Evolutionary conservation across 2,113 vertebrate species (phyloP).

Genomic region (Macroglossus sobrinus): DNA sequence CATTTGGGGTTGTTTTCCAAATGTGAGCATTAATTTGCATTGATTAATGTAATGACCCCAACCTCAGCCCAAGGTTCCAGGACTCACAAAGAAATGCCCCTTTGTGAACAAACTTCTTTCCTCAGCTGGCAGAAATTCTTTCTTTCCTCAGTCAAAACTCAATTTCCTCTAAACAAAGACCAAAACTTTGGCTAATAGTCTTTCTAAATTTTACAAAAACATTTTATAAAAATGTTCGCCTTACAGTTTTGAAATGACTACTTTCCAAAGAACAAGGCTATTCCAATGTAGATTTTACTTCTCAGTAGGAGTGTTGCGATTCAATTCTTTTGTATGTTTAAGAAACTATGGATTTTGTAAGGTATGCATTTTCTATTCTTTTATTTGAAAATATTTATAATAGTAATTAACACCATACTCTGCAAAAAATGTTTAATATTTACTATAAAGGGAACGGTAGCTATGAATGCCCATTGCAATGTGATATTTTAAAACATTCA

Average conservation of each 20-base stretch:
- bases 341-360: background rate
- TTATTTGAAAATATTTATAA: conserved; percentile 54
- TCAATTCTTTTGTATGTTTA: background rate
- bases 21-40: background rate
- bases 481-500: background rate
- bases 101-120: background rate
- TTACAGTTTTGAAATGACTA: background rate
- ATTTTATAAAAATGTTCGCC: background rate
- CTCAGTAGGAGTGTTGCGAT: background rate
- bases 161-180: background rate
- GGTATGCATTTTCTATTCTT: background rate
- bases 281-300: background rate
- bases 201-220: background rate
- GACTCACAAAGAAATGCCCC: too few species aligned
- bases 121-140: background rate
- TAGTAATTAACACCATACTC: conserved; percentile 28
- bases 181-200: background rate
- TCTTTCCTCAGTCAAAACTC: background rate
- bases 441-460: background rate
- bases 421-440: conserved; percentile 36
- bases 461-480: background rate
- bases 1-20: background rate
- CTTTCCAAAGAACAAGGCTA: background rate
- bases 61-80: background rate
- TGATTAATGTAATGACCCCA: background rate